Evolutionary conservation across 2,797 vertebrate genomes (phyloP).

Genomic region (Rhinichthys osculus): DNA sequence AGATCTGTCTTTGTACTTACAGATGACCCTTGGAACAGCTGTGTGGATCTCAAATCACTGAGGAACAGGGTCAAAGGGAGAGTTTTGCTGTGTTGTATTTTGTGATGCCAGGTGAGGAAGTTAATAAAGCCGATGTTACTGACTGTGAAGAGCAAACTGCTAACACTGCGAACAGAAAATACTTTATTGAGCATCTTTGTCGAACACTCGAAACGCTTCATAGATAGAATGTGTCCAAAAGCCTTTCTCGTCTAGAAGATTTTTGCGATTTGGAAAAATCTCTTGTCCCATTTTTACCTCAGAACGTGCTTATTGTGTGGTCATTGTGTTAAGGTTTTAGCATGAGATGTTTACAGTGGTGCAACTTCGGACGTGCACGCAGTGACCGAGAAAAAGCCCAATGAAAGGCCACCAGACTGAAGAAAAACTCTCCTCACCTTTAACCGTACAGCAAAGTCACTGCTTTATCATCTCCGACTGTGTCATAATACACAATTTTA

Average conservation of each 20-base stretch:
- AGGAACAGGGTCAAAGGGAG: conserved; percentile 19
- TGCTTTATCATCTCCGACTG: background rate
- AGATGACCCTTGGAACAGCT: conserved; percentile 50
- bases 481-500: conserved; percentile 24
- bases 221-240: conserved; percentile 48
- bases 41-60: conserved; percentile 4
- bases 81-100: conserved; percentile 31
- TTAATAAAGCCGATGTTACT: conserved; percentile 9
- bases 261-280: conserved; percentile 16
- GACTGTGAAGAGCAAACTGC: conserved; percentile 26
- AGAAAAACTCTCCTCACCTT: conserved; percentile 12
- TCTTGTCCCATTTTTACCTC: conserved; percentile 9
- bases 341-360: conserved; percentile 43
- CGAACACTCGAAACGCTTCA: conserved; percentile 29
- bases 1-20: conserved; percentile 47
- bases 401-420: background rate
- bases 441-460: conserved; percentile 4
- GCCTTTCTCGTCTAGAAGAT: conserved; percentile 28
- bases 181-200: conserved; percentile 44
- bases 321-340: conserved; percentile 39
- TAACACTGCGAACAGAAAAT: conserved; percentile 36
- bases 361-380: background rate
- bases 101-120: conserved; percentile 38
- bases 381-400: background rate
- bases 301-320: background rate